These are phyloP conservation scores for Halcyon senegalensis DNA, from an alignment of 2,113 vertebrate species.

Conservation along the genomic window DNA sequence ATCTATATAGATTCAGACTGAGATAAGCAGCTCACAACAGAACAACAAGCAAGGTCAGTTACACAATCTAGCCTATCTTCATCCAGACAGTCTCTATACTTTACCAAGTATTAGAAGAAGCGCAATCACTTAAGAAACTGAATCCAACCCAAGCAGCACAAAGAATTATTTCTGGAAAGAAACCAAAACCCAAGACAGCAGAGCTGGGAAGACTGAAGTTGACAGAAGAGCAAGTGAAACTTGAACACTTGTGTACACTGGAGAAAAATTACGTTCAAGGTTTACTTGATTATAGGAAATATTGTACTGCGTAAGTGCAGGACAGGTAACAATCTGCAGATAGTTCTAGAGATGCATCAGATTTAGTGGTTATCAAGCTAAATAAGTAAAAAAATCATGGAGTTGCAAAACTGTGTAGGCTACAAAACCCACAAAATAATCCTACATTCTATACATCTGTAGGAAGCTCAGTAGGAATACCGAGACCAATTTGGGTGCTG, in stretches of 20 bases:
- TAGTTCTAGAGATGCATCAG: background rate
- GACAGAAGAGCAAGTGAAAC: background rate
- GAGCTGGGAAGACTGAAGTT: background rate
- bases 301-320: background rate
- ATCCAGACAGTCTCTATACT: background rate
- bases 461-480: background rate
- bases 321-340: background rate
- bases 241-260: background rate
- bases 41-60: background rate
- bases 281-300: background rate
- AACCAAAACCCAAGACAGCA: background rate
- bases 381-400: background rate
- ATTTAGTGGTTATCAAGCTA: background rate
- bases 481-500: background rate
- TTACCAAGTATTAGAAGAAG: background rate
- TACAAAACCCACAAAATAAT: background rate
- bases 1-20: background rate
- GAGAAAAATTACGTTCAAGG: background rate
- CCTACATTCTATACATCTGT: fast-evolving
- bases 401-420: background rate
- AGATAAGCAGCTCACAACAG: background rate
- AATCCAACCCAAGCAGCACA: background rate
- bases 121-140: background rate
- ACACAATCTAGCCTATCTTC: background rate
- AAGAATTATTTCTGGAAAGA: background rate